phyloP scores from a whole-genome alignment of 2,888 invertebrate species.

The Sylvicola cinctus region DNA sequence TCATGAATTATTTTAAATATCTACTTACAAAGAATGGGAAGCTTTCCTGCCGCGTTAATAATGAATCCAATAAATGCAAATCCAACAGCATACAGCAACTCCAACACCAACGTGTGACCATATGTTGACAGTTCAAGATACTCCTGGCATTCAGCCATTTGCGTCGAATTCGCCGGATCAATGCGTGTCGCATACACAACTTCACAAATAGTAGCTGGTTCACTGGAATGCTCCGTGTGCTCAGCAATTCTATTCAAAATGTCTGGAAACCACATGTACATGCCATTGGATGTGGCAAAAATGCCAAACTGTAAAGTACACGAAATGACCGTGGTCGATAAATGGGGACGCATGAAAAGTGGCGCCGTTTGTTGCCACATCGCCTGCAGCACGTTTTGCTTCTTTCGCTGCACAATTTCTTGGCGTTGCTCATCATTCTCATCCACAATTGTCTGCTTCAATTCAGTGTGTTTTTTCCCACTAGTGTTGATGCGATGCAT shows the following conservation, averaged over 20 bases:
- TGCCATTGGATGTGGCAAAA: conserved; percentile 17
- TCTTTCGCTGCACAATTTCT: conserved; percentile 4
- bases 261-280: conserved; percentile 22
- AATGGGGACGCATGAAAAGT: conserved; percentile 16
- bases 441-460: not conserved
- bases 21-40: conserved; percentile 14
- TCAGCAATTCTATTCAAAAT: conserved; percentile 18
- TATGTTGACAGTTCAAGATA: conserved; percentile 16
- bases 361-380: conserved; percentile 21
- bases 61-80: conserved; percentile 16
- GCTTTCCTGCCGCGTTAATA: conserved; percentile 15
- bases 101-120: conserved; percentile 14
- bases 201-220: conserved; percentile 15
- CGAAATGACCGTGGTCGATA: conserved; percentile 15
- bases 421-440: conserved; percentile 9
- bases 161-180: not conserved
- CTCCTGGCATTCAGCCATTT: conserved; percentile 10
- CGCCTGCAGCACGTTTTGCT: conserved; percentile 11
- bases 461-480: conserved; percentile 10
- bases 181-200: conserved; percentile 12
- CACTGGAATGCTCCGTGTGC: conserved; percentile 13
- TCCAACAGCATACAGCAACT: conserved; percentile 14
- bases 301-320: conserved; percentile 19
- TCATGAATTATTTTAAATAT: not conserved
- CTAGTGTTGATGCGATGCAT: conserved; percentile 16